Evolutionary conservation across 2,797 vertebrate species (phyloP), one percentile per base, ranked within the genome.

Genomic region (Salmo trutta): DNA sequence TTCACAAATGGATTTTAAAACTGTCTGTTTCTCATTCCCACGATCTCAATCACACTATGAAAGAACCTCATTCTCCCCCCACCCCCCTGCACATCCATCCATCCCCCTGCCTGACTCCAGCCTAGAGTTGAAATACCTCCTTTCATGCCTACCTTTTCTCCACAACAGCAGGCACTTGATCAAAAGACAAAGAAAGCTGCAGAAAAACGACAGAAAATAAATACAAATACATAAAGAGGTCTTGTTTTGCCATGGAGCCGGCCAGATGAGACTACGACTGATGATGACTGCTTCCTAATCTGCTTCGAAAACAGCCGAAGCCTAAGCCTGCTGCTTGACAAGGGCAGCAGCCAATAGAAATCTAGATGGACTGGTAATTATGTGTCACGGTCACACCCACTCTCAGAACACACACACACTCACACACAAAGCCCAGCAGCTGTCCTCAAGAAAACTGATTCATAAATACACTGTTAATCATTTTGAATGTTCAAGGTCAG

Each of bases 171-270:
- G 85, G 65, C 73, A 77, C 81, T 77, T 82, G 79, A 56, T 82
- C 75, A 16, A 77, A 75, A 72, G 83, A 86, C 36, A 83, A 80
- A 69, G 83, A 81, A 5, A 85, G 68, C 62, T 80, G 80, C 70
- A 88, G 79, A 47, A 86, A 77, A 81, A 85, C 3, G 31, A 86
- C 73, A 29, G 77, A 86, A 78, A 84, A 77, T 56, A 85, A 76
- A 72, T 82, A 78, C 56, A 85, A 86, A 78, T 90, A 81, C 56
- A 81, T 75, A 73, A 84, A 71, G 0, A 85, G 84, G 54, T 85
- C 75, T 78, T 70, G 91, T 85, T 83, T 80, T 80, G 87, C 94
- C 95, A 96, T 95, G 68, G 92, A 90, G 81, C 87, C 81, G 81
- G 83, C 68, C 85, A 85, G 79, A 87, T 81, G 79, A 82, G 79